Evolutionary conservation across 2,888 invertebrate genomes (phyloP), one percentile per base, ranked within the genome.

Genomic region (Eupithecia dodoneata): DNA sequence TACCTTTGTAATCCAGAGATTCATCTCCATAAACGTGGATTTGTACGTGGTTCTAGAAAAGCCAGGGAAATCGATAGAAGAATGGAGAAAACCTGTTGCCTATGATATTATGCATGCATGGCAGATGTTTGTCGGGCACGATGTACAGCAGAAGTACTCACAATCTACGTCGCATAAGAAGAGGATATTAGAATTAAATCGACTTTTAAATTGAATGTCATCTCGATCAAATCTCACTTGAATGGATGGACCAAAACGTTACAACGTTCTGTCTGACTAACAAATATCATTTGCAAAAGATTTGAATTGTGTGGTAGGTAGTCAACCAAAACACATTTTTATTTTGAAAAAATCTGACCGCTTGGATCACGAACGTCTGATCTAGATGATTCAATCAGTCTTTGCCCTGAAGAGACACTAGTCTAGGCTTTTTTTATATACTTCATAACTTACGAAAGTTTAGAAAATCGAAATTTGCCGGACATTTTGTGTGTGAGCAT

Each of bases 1-100:
- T 73, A 44, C 15, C 59, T 41, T 9, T 55, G 72, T 65, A 41
- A 70, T 47, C 49, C 78, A 78, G 78, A 71, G 18, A 41, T 55
- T 74, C 77, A 77, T 73, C 75, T 75, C 18, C 63, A 66, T 41
- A 69, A n/a, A 42, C 45, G 63, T 45, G 63, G 44, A 18, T 72
- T 63, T 41, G 55, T 72, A 59, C 44, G 52, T 52, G 52, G 52
- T 71, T 49, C 52, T 52, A 63, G 52, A 42, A 47, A 71, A 71
- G 55, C 6, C n/a, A 49, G 15, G 15, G 30, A 42, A 71, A 71
- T 71, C 49, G 52, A 52, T 71, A 41, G 71, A 71, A 9, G 47
- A 41, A 71, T 71, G 49, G 41, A 71, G 49, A 41, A 41, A 66
- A 66, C 66, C 42, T 66, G 66, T 66, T 66, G 66, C n/a, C 18